phyloP scores from a whole-genome alignment of 2,113 vertebrate genomes.

The Dromas ardeola region DNA sequence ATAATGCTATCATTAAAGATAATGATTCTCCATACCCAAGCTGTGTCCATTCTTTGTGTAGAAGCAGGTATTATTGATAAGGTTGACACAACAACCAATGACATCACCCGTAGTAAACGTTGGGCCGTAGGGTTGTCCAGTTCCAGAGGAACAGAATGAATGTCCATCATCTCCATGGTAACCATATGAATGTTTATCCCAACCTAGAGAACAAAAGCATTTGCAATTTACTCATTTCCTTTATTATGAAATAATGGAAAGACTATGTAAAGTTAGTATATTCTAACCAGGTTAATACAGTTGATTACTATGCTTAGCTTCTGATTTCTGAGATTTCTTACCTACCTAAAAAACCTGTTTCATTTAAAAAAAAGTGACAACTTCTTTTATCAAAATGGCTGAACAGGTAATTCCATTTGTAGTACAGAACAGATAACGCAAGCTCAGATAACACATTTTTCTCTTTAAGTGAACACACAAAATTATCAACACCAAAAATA shows the following conservation, averaged over 20 bases:
- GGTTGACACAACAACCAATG: constrained; percentile 86
- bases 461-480: background rate
- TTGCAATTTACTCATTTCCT: background rate
- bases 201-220: constrained; percentile 76
- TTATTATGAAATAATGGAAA: background rate
- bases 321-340: background rate
- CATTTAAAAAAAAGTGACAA: background rate
- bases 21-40: constrained; percentile 76
- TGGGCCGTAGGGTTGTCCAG: constrained; percentile 84
- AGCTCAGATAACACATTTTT: background rate
- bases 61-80: constrained; percentile 87
- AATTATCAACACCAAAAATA: background rate
- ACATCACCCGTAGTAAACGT: constrained; percentile 86
- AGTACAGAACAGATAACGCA: background rate
- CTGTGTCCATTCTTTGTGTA: constrained; percentile 88
- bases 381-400: background rate
- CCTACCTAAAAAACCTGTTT: background rate
- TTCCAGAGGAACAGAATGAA: constrained; percentile 87
- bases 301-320: background rate
- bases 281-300: background rate
- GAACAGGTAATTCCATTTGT: background rate
- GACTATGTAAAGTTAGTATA: background rate
- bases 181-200: constrained; percentile 88
- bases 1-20: background rate
- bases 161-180: constrained; percentile 87